Evolutionary conservation across 1,140 invertebrate genomes (phyloP), one percentile per base, ranked within the genome.

Genomic region (Brachionus angularis): DNA sequence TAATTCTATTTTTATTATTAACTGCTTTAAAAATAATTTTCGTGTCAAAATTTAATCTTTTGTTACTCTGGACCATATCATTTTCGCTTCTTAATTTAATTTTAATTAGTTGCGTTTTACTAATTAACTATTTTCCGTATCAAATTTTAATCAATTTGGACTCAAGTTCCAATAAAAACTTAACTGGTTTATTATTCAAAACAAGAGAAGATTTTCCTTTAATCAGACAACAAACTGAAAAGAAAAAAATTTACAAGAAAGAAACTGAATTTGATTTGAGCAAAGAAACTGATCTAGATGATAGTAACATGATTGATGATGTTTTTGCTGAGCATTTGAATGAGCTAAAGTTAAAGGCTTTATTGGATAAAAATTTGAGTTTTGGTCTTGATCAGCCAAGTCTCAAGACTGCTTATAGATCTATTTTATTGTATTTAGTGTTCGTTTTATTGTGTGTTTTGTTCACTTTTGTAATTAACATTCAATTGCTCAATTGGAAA

Each of bases 51-150:
- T 25, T 23, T 58, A 36, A 23, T 23, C n/a, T 58, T 25, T 29
- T 58, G 5, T 23, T 42, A 12, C 14, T 58, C n/a, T 58, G 53
- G 53, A 58, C 34, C 10, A 36, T 58, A 12, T 58, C 53, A 25
- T 58, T 58, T 58, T 39, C 39, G 53, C 10, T 58, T 12, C 21
- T 58, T 23, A 58, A 58, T 29, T 23, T 58, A 36, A 23, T 23
- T 23, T 39, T 58, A 14, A 12, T 58, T 0, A 42, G 53, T 25
- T 23, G 18, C 25, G 53, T 58, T 3, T 33, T 58, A 23, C n/a
- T 58, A 2, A 58, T 58, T 1, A 58, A 58, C 25, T 58, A 58
- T 58, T 58, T 58, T 58, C 53, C 53, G 3, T 58, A 58, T 39
- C 53, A 58, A 58, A 34, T 58, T 21, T 36, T 58, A 12, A 23